Evolutionary conservation across 1,140 invertebrate genomes (phyloP).

Genomic region (Luehdorfia chinensis): DNA sequence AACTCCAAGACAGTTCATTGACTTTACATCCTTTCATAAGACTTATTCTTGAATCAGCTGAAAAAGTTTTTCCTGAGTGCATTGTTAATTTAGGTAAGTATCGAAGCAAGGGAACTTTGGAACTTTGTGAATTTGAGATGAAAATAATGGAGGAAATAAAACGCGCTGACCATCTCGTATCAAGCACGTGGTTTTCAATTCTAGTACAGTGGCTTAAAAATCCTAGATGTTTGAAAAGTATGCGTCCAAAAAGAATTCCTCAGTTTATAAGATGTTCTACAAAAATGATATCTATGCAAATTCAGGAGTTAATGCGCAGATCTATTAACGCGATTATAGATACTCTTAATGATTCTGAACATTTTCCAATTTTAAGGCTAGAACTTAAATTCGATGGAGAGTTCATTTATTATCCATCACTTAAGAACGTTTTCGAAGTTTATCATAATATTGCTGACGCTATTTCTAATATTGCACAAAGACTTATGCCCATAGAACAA

Average conservation of each 20-base stretch:
- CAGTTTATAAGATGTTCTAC: slow-evolving; percentile 63
- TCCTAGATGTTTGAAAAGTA: slow-evolving; percentile 55
- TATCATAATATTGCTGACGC: slow-evolving; percentile 68
- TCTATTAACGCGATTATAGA: slow-evolving; percentile 67
- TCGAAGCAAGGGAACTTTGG: slow-evolving; percentile 60
- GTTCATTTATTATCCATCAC: slow-evolving; percentile 68
- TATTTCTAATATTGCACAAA: slow-evolving; percentile 66
- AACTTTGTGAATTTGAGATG: slow-evolving; percentile 63
- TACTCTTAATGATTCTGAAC: slow-evolving; percentile 45
- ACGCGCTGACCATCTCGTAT: slow-evolving; percentile 65
- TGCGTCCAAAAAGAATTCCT: slow-evolving; percentile 52
- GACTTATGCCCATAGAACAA: slow-evolving; percentile 73
- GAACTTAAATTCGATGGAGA: slow-evolving; percentile 71
- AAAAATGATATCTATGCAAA: slow-evolving; percentile 72
- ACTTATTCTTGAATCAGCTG: slow-evolving; percentile 78
- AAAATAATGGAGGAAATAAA: slow-evolving; percentile 69
- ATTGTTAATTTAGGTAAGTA: slow-evolving; percentile 78
- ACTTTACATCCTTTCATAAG: slow-evolving; percentile 81
- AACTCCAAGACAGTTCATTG: slow-evolving; percentile 74
- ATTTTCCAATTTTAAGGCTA: slow-evolving; percentile 59
- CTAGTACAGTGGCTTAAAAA: slow-evolving; percentile 66
- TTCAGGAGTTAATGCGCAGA: slow-evolving; percentile 72
- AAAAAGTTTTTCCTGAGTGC: slow-evolving; percentile 72
- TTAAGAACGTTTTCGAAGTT: slow-evolving; percentile 59
- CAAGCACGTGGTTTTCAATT: slow-evolving; percentile 70